phyloP scores from a whole-genome alignment of 2,888 invertebrate genomes.

The Lepas anatifera region DNA sequence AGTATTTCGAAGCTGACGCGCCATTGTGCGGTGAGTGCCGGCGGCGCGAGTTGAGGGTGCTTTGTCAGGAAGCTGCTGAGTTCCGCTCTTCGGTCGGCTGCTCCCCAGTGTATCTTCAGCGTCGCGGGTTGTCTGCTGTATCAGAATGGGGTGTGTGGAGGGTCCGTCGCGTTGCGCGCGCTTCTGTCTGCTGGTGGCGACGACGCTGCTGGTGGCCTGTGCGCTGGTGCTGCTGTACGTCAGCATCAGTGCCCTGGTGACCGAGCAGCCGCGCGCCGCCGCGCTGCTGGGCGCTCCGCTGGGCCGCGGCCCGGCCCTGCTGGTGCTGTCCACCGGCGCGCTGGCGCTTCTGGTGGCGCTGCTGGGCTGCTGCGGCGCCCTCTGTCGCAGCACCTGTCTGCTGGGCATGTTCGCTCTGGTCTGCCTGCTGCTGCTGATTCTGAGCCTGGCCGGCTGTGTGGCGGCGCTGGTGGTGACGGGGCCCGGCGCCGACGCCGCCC shows the following conservation, averaged over 20 bases:
- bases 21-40: no score
- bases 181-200: background rate
- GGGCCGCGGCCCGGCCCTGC: background rate
- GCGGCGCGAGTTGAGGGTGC: no score
- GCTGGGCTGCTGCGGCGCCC: slow-evolving; percentile 1
- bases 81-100: no score
- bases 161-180: no score
- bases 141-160: no score
- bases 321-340: background rate
- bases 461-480: slow-evolving; percentile 72
- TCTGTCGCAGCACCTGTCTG: background rate
- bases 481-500: slow-evolving; percentile 59
- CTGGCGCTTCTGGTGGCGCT: background rate
- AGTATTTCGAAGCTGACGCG: background rate
- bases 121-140: no score
- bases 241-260: background rate
- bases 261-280: background rate
- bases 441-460: slow-evolving; percentile 69
- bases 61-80: no score
- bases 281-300: background rate
- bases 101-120: no score
- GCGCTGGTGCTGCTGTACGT: background rate
- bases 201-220: background rate
- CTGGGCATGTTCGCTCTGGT: slow-evolving; percentile 57
- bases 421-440: slow-evolving; percentile 63